A percentile compares a stretch with the other conserved stretches of the same genome.
Conservation (phyloP, 2,797 vertebrate genomes). For the Rousettus madagascariensis region DNA sequence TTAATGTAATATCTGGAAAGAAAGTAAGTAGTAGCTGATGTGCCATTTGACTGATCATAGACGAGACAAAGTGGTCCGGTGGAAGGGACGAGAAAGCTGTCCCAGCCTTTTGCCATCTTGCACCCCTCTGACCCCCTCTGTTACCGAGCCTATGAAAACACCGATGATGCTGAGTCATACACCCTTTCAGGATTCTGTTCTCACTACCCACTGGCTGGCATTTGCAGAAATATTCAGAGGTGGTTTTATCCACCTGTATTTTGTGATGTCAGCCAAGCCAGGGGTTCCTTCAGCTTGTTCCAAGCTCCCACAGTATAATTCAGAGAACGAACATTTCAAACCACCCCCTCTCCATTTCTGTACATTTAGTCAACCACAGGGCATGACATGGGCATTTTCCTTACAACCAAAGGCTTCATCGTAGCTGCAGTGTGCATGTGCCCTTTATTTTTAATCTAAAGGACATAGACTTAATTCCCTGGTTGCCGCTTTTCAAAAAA, state of each 20-base stretch:
- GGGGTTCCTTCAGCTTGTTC: background rate
- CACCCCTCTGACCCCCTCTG: background rate
- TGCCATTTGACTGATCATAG: background rate
- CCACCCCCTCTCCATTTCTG: background rate
- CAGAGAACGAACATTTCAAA: background rate
- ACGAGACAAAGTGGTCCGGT: background rate
- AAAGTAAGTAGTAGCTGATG: background rate
- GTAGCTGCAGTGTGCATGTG: background rate
- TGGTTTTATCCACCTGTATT: background rate
- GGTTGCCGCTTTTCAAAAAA: background rate
- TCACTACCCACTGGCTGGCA: background rate
- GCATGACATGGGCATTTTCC: background rate
- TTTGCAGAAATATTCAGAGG: background rate
- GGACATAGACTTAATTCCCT: background rate
- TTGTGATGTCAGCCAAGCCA: background rate
- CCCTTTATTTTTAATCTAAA: slow-evolving; percentile 25
- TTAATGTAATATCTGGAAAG: background rate
- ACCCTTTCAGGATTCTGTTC: background rate
- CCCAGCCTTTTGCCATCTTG: background rate
- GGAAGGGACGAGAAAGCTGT: background rate
- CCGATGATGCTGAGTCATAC: slow-evolving; percentile 14
- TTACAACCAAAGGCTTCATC: background rate
- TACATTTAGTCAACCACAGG: background rate
- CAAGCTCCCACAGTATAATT: background rate
- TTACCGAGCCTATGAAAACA: background rate